These are phyloP conservation scores for Diprion similis DNA, from an alignment of 1,140 invertebrate genomes.

Conservation along the genomic window DNA sequence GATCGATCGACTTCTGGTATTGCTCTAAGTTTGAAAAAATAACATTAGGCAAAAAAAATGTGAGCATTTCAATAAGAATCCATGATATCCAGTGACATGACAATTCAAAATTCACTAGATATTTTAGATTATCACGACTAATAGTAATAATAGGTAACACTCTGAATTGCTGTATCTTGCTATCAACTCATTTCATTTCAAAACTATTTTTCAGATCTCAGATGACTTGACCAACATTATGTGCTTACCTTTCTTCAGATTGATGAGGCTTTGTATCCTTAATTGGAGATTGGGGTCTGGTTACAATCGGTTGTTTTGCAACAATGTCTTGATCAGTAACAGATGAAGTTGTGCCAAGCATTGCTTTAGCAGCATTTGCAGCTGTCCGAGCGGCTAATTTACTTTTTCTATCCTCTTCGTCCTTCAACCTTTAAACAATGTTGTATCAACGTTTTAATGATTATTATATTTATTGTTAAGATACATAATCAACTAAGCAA, in stretches of 20 bases:
- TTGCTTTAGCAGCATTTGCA: conserved; percentile 36
- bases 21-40: conserved; percentile 36
- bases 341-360: conserved; percentile 30
- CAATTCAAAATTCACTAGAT: not conserved
- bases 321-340: conserved; percentile 31
- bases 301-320: conserved; percentile 20
- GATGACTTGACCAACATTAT: no score
- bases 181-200: no score
- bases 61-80: conserved; percentile 19
- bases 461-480: not conserved
- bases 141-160: no score
- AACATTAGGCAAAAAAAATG: conserved; percentile 10
- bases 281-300: conserved; percentile 21
- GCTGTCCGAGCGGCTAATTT: conserved; percentile 41
- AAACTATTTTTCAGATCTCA: no score
- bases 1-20: conserved; percentile 73
- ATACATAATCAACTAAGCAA: not conserved
- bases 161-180: no score
- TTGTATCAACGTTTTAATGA: conserved; percentile 7
- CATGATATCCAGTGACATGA: not conserved
- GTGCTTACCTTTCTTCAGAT: conserved; percentile 43
- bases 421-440: conserved; percentile 41
- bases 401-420: conserved; percentile 51
- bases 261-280: conserved; percentile 31
- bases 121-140: no score